Conservation (phyloP, 2,113 vertebrate genomes). For the Oreochromis spilurus region DNA sequence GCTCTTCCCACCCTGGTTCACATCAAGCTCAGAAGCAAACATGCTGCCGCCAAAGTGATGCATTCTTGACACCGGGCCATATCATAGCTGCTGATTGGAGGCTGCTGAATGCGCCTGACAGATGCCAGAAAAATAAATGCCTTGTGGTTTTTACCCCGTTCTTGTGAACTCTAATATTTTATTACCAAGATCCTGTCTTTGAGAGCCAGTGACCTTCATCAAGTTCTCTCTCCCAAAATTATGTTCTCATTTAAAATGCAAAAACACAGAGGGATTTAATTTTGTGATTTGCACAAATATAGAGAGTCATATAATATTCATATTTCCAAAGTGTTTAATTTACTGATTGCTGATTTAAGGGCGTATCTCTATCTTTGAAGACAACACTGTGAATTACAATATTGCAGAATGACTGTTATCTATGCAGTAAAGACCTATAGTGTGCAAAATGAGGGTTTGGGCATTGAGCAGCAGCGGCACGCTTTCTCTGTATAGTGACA, state of each 20-base stretch:
- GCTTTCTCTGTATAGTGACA: not conserved
- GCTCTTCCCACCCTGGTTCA: conserved; percentile 1
- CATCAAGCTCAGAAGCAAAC: conserved; percentile 47
- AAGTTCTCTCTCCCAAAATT: not conserved
- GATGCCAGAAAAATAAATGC: conserved; percentile 40
- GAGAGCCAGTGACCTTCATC: not conserved
- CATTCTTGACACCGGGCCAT: conserved; percentile 60
- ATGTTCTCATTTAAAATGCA: not conserved
- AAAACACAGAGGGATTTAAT: not conserved
- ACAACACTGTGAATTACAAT: not conserved
- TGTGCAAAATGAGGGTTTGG: not conserved
- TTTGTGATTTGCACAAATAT: not conserved
- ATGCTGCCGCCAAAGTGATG: conserved; percentile 23
- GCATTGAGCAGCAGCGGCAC: not conserved
- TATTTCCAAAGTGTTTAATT: not conserved
- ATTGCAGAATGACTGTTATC: not conserved
- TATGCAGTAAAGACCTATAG: not conserved
- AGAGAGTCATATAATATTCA: not conserved
- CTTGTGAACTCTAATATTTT: not conserved
- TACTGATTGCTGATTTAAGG: not conserved
- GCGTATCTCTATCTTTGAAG: not conserved
- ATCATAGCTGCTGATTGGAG: conserved; percentile 49
- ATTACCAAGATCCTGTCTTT: conserved; percentile 17
- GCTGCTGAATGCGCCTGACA: conserved; percentile 9
- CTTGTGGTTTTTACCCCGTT: conserved; percentile 25